Evolutionary conservation across 2,888 invertebrate species (phyloP).

Genomic region (Perizoma flavofasciatum): DNA sequence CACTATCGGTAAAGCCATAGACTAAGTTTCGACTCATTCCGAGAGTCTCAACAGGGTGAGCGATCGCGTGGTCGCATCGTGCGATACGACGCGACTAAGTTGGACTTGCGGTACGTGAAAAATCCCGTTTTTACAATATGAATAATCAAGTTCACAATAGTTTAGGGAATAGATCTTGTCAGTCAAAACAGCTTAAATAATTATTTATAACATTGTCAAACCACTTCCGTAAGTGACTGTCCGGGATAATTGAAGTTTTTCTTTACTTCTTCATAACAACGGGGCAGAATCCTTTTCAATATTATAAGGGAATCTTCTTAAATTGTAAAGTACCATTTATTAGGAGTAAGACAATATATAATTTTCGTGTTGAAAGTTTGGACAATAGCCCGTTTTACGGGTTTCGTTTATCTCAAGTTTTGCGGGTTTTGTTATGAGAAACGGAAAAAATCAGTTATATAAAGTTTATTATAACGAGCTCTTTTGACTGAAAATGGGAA

Average conservation of each 20-base stretch:
- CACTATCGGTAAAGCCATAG: too few relatives aligned
- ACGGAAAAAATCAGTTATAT: not conserved
- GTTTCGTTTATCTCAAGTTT: conserved; percentile 24
- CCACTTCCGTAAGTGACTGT: conserved; percentile 5
- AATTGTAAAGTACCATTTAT: conserved; percentile 54
- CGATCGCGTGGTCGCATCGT: too few relatives aligned
- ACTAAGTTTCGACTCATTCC: too few relatives aligned
- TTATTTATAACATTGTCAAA: not conserved
- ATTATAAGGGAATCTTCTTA: conserved; percentile 51
- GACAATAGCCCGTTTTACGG: conserved; percentile 29
- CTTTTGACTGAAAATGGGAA: too few relatives aligned
- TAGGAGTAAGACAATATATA: conserved; percentile 49
- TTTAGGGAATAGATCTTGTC: too few relatives aligned
- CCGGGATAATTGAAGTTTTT: conserved; percentile 40
- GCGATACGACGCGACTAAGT: too few relatives aligned
- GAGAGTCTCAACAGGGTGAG: too few relatives aligned
- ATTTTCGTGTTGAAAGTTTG: conserved; percentile 37
- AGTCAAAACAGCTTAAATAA: too few relatives aligned
- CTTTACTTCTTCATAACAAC: conserved; percentile 46
- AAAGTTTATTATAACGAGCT: too few relatives aligned
- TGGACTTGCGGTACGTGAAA: too few relatives aligned
- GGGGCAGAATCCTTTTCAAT: conserved; percentile 57
- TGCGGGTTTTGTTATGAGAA: conserved; percentile 28
- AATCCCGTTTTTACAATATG: too few relatives aligned
- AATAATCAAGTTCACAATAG: too few relatives aligned